phyloP scores from a whole-genome alignment of 2,113 vertebrate species.

The Gallinago paraguaiae region DNA sequence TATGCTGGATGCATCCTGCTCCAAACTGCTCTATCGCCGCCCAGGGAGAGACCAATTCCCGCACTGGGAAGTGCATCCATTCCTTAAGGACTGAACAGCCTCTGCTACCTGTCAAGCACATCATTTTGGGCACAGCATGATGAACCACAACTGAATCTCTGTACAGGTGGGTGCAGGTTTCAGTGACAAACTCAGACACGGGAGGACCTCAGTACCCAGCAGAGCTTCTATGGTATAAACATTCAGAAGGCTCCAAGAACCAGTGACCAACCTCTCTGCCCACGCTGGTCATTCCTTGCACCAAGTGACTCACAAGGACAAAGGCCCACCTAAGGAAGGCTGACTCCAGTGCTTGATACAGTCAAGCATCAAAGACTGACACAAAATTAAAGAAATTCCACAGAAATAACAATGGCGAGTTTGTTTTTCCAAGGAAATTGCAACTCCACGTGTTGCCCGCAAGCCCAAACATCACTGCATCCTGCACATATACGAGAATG shows the following conservation, averaged over 20 bases:
- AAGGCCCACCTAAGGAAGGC: background rate
- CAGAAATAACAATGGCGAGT: background rate
- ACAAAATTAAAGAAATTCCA: slow-evolving; percentile 4
- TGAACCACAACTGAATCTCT: background rate
- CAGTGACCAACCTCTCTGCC: background rate
- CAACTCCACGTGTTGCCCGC: background rate
- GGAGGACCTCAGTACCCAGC: background rate
- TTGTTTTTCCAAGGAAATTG: slow-evolving; percentile 52
- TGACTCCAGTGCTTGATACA: background rate
- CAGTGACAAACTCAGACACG: background rate
- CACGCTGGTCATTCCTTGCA: rapidly evolving
- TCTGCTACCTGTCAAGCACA: background rate
- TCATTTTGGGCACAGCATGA: background rate
- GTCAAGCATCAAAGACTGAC: slow-evolving; percentile 36
- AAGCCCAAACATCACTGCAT: background rate
- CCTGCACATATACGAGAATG: background rate
- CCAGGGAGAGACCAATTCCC: background rate
- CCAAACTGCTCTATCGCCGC: background rate
- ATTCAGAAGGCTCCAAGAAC: background rate
- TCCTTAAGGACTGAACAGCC: background rate
- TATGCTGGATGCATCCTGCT: background rate
- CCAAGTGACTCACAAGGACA: background rate
- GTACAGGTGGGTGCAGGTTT: background rate
- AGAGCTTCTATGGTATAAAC: background rate
- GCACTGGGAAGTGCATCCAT: background rate